A percentile compares a stretch with the other conserved stretches of the same genome.
Evolutionary conservation across 2,888 invertebrate genomes (phyloP).

Genomic region (Itoplectis maculator): DNA sequence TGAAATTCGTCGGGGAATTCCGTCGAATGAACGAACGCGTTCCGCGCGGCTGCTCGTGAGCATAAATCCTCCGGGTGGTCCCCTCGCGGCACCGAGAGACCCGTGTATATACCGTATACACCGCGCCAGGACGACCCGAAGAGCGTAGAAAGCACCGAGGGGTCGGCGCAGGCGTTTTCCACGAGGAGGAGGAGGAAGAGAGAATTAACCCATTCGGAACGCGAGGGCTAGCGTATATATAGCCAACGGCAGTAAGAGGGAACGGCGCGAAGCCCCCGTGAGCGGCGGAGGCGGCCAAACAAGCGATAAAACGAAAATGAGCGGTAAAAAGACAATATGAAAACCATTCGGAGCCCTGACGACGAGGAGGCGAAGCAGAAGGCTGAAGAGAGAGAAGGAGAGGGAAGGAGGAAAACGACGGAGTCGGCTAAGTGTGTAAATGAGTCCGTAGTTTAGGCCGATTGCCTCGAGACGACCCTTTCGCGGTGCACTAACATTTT

Average conservation of each 20-base stretch:
- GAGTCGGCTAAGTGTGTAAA: constrained; percentile 82
- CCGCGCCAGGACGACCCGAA: constrained; percentile 15
- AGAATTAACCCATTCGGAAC: constrained; percentile 78
- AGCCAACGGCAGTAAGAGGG: constrained; percentile 37
- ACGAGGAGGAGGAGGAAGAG: constrained; percentile 58
- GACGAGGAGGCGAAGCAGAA: constrained; percentile 67
- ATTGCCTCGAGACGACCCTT: constrained; percentile 81
- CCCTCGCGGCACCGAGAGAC: constrained; percentile 7
- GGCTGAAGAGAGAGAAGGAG: constrained; percentile 47
- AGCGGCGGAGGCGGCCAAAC: constrained; percentile 78
- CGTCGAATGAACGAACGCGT: constrained; percentile 23
- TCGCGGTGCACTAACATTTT: constrained; percentile 77
- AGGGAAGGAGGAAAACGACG: constrained; percentile 72
- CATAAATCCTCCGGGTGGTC: constrained; percentile 33
- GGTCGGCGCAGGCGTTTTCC: constrained; percentile 20
- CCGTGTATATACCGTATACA: background rate
- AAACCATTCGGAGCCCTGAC: constrained; percentile 81
- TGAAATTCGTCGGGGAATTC: constrained; percentile 25
- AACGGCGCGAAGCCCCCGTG: constrained; percentile 53
- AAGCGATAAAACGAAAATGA: constrained; percentile 84
- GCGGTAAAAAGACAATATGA: constrained; percentile 85
- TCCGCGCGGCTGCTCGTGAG: constrained; percentile 17
- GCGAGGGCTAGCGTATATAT: constrained; percentile 47
- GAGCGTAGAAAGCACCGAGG: constrained; percentile 42
- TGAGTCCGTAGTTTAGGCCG: constrained; percentile 83